Percentiles rank a stretch among this genome's conserved stretches.
phyloP scores from a whole-genome alignment of 1,140 invertebrate genomes.

The Solen grandis region DNA sequence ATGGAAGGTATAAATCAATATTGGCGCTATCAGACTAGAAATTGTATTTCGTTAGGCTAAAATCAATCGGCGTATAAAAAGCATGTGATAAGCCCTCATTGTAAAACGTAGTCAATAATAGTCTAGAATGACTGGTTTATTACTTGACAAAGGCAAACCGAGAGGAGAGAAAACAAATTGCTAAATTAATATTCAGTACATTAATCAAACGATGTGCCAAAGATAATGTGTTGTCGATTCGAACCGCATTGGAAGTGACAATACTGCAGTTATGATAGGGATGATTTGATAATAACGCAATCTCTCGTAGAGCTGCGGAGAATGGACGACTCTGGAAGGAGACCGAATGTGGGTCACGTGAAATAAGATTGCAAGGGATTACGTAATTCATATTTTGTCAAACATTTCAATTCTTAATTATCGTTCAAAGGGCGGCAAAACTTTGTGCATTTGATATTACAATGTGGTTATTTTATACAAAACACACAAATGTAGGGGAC shows the following conservation, averaged over 20 bases:
- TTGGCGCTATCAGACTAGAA: background rate
- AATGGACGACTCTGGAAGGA: background rate
- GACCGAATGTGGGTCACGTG: too few relatives aligned
- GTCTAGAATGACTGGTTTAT: constrained; percentile 58
- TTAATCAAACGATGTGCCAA: constrained; percentile 54
- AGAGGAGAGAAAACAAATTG: constrained; percentile 57
- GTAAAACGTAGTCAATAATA: constrained; percentile 55
- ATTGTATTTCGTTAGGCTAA: constrained; percentile 31
- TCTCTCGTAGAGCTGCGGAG: background rate
- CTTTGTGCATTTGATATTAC: too few relatives aligned
- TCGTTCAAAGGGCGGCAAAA: too few relatives aligned
- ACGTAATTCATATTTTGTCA: too few relatives aligned
- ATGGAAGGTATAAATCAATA: background rate
- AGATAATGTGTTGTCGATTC: constrained; percentile 46
- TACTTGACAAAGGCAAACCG: constrained; percentile 54
- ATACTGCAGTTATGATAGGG: constrained; percentile 45
- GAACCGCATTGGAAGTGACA: constrained; percentile 17
- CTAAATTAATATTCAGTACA: constrained; percentile 61
- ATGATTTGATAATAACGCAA: background rate
- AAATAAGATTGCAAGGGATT: too few relatives aligned
- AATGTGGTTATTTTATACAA: too few relatives aligned
- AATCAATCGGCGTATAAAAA: constrained; percentile 59
- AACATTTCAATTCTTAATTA: too few relatives aligned
- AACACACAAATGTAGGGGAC: too few relatives aligned
- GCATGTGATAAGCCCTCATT: constrained; percentile 54